Evolutionary conservation across 2,888 invertebrate genomes (phyloP).

Genomic region (Drosophila yooni): DNA sequence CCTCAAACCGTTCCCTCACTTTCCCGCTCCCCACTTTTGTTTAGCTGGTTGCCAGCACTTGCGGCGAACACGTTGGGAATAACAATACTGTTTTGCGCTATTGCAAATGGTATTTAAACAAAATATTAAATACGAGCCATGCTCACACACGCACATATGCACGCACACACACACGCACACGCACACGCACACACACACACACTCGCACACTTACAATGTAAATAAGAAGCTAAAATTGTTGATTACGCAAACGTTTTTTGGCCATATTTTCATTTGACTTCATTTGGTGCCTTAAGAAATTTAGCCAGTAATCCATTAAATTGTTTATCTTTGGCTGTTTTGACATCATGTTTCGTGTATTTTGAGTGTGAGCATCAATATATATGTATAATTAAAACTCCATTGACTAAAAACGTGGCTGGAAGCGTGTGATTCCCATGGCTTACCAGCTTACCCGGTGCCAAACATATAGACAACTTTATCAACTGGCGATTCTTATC

Average conservation of each 20-base stretch:
- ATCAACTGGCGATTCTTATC: conserved; percentile 17
- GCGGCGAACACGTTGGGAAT: conserved; percentile 62
- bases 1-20: not conserved
- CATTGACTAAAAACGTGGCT: conserved; percentile 7
- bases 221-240: conserved; percentile 69
- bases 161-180: conserved; percentile 4
- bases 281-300: conserved; percentile 37
- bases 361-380: conserved; percentile 22
- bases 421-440: conserved; percentile 32
- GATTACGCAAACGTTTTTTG: conserved; percentile 73
- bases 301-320: conserved; percentile 11
- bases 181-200: conserved; percentile 10
- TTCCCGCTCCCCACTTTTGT: not conserved
- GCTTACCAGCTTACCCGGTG: too few species aligned
- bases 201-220: conserved; percentile 41
- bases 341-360: conserved; percentile 24
- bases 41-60: conserved; percentile 30
- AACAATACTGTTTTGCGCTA: conserved; percentile 67
- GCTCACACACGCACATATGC: conserved; percentile 13
- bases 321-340: conserved; percentile 12
- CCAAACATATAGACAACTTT: not conserved
- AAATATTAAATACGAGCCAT: conserved; percentile 64
- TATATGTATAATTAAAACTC: conserved; percentile 1
- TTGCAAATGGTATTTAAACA: conserved; percentile 71
- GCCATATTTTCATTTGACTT: conserved; percentile 48